phyloP scores from a whole-genome alignment of 2,888 invertebrate genomes.

The Morpho deidamia region DNA sequence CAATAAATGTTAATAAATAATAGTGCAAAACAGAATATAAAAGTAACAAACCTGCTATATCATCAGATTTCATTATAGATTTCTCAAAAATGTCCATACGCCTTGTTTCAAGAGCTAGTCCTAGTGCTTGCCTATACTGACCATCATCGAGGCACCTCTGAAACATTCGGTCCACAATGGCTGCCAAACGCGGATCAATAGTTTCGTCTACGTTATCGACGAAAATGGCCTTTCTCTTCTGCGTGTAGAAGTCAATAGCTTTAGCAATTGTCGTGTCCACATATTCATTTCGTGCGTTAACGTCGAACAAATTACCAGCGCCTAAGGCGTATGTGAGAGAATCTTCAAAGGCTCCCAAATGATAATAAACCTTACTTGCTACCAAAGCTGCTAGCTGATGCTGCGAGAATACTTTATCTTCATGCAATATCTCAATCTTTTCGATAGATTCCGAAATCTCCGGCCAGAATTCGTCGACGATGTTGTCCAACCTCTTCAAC shows the following conservation, averaged over 20 bases:
- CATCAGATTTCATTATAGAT: conserved; percentile 94
- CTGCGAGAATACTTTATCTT: conserved; percentile 92
- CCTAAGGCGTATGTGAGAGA: conserved; percentile 98
- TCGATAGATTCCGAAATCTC: conserved; percentile 98
- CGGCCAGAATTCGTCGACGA: conserved; percentile 99
- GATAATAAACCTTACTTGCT: conserved; percentile 99
- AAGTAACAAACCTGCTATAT: conserved; percentile 79
- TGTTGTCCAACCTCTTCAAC: conserved; percentile 92
- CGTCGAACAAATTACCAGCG: conserved; percentile 96
- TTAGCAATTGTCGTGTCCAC: conserved; percentile 98
- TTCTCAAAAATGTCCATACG: conserved; percentile 98
- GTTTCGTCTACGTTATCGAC: conserved; percentile 82
- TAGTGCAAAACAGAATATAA: too few species aligned
- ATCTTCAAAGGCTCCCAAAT: conserved; percentile 97
- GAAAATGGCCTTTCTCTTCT: conserved; percentile 86
- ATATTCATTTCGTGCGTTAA: conserved; percentile 95
- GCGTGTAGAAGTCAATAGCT: conserved; percentile 98
- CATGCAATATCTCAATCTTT: conserved; percentile 97
- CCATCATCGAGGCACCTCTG: conserved; percentile 96
- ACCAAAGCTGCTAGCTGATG: conserved; percentile 97
- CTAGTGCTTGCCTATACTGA: conserved; percentile 96
- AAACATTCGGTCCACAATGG: conserved; percentile 98
- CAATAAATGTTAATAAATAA: too few species aligned
- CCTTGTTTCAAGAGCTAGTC: conserved; percentile 96
- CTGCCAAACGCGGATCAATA: conserved; percentile 91